Conservation (phyloP, 2,888 invertebrate genomes). For the Phaonia tiefii region DNA sequence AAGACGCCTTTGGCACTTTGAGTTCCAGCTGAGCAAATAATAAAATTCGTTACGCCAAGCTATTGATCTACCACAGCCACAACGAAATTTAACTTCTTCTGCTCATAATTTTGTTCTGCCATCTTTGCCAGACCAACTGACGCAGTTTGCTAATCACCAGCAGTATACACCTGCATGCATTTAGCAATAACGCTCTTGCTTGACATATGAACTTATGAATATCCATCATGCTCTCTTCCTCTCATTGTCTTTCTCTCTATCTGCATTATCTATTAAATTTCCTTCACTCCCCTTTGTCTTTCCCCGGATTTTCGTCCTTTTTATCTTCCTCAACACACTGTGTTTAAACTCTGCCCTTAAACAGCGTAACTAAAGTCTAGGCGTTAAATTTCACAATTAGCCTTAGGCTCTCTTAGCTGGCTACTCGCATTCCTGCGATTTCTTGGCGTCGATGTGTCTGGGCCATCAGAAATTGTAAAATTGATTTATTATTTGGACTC, state of each 20-base stretch:
- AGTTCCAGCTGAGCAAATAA: neutral
- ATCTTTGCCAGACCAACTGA: conserved; percentile 43
- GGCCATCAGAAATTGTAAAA: neutral
- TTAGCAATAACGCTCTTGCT: no score
- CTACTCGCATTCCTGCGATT: neutral
- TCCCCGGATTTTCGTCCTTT: neutral
- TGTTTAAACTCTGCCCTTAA: conserved; percentile 36
- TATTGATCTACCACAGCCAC: neutral
- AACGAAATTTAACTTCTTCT: neutral
- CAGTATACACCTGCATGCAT: conserved; percentile 51
- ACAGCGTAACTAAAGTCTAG: conserved; percentile 40
- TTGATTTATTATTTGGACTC: neutral
- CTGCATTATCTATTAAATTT: no score
- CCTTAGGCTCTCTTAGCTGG: neutral
- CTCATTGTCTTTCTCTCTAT: no score
- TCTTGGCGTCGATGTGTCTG: conserved; percentile 45
- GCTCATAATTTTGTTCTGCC: neutral
- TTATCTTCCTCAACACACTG: conserved; percentile 46
- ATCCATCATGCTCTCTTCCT: no score
- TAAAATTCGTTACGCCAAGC: conserved; percentile 47
- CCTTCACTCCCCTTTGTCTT: no score
- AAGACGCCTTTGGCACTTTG: conserved; percentile 4
- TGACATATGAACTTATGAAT: no score
- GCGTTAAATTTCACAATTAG: conserved; percentile 1
- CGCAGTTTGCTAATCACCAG: conserved; percentile 48